Percentiles rank a stretch among this genome's conserved stretches.
Conservation (phyloP, 2,888 invertebrate genomes). For the Microctonus brassicae region DNA sequence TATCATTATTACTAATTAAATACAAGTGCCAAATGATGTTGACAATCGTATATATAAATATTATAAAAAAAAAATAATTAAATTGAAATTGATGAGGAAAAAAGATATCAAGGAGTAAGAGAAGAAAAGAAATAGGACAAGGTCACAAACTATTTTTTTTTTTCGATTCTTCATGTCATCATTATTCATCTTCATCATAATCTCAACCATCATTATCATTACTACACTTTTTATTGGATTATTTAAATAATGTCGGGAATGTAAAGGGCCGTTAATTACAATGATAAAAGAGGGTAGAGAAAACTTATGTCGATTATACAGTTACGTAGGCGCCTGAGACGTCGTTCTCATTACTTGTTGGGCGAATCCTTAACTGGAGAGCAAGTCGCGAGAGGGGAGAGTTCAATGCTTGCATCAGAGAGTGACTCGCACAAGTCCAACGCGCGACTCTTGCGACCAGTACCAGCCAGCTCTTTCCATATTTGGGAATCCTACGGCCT, state of each 20-base stretch:
- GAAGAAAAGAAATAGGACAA: background rate
- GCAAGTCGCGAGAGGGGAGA: constrained; percentile 52
- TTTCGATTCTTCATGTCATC: background rate
- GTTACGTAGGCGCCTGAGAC: constrained; percentile 43
- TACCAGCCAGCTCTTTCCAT: constrained; percentile 35
- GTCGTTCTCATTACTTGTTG: constrained; percentile 38
- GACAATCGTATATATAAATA: no score
- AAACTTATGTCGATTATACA: constrained; percentile 31
- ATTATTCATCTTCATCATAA: background rate
- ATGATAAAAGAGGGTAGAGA: background rate
- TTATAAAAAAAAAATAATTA: no score
- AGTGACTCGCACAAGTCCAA: constrained; percentile 34
- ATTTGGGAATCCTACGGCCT: constrained; percentile 40
- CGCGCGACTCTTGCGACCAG: background rate
- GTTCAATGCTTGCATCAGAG: constrained; percentile 65
- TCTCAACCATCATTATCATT: background rate
- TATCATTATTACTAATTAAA: no score
- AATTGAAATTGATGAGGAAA: background rate
- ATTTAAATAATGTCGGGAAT: background rate
- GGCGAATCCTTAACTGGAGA: constrained; percentile 56
- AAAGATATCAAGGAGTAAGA: background rate
- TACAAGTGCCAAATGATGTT: no score
- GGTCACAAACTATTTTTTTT: background rate
- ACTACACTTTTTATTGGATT: background rate
- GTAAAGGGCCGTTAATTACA: background rate